Base-by-base conservation (phyloP, 1,140 invertebrate genomes). In the Aphelinus atriplicis region DNA sequence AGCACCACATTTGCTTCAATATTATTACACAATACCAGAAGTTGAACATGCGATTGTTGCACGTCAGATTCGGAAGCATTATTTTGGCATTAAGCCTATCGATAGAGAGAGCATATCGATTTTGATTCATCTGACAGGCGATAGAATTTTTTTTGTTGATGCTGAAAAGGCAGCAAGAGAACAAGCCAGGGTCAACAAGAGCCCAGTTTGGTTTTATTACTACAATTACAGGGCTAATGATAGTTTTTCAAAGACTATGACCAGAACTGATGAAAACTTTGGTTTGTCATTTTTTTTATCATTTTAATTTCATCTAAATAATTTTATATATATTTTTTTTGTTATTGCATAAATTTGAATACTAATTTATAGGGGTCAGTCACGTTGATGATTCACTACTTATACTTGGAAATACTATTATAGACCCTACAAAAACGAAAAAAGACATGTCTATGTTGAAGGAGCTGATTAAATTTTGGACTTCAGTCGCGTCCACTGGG, bases 1-100 rank as follows among this genome's bases (percentile, higher is more conserved):
- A 2, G 89, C 88, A 1, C 89, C 90, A n/a, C 80, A 87, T 75
- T 84, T 91, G 3, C 88, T 92, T 3, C 91, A 92, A 76, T 91
- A 88, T 78, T 91, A 88, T 77, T 88, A 91, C 75, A 92, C 91
- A 0, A 75, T 92, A 4, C 87, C 89, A 0, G 75, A 81, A 7
- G 79, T 84, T 7, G 80, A 84, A 26, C 87, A 90, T 2, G 69
- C 78, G 0, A 81, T 83, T 42, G 86, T 90, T 2, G 86, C 89
- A 0, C 78, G 78, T 10, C 86, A 89, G 77, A 90, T 92, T 63
- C 90, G 89, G 75, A 77, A 89, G 47, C 86, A 88, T 75, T 92
- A 92, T 77, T 81, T 92, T 43, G 87, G 83, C 4, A 26, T 53
- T 53, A 88, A 90, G 71, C 80, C 87, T 1, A 86, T 92, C 26